Base-by-base conservation (phyloP, 1,140 invertebrate genomes). In the Drosophila sulfurigaster region DNA sequence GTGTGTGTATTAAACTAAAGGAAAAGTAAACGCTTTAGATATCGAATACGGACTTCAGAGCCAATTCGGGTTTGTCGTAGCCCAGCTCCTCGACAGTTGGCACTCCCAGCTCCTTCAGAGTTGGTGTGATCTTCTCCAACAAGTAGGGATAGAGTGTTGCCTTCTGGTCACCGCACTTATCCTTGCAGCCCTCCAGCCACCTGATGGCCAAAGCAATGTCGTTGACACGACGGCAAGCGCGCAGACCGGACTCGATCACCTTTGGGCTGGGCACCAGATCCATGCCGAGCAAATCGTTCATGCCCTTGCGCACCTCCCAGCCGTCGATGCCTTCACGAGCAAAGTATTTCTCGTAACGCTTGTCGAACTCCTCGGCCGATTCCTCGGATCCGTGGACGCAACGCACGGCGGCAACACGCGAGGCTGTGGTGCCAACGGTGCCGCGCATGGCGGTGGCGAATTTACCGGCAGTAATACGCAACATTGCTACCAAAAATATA, bases 11-110 rank as follows among this genome's bases (percentile, higher is more conserved):
- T 72, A 78, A 88, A 80, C 80, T 88, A 82, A 73, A 75, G 46
- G 35, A 63, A 51, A 66, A 72, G 46, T 43, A 66, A 67, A 54
- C 51, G 32, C 56, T 67, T 91, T 92, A 92, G 59, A 95, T 94
- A 54, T 98, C 95, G 92, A 95, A 96, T 52, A 97, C 95, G 91
- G 94, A 95, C 81, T 95, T 92, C 65, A 98, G 94, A 66, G 96
- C 96, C 91, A 99, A 94, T 94, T 99, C 99, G 57, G 99, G 99
- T 93, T 99, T 97, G 93, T 99, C 98, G 91, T 98, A 99, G 56
- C 98, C 98, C 81, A 99, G 94, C 91, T 99, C 97, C 93, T 99
- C 99, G 10, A 97, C 97, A 15, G 98, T 99, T 28, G 95, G 96
- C 79, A 99, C 96, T 16, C 99, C 99, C 38, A 99, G 94, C 93